Evolutionary conservation across 1,140 invertebrate genomes (phyloP).

Genomic region (Pseudachorutes palmiensis): DNA sequence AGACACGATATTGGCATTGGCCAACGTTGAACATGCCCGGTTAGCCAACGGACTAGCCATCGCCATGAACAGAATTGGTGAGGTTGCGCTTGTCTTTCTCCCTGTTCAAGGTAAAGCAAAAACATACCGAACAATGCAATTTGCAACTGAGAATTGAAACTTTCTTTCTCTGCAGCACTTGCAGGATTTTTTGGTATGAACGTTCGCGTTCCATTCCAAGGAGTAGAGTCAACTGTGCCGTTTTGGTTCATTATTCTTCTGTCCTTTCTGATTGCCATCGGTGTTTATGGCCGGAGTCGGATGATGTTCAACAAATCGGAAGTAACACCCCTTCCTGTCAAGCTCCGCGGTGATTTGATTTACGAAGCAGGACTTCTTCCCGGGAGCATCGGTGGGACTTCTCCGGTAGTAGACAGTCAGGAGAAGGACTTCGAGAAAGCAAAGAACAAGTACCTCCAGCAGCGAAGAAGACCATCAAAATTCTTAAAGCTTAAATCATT

Average conservation of each 20-base stretch:
- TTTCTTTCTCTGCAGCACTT: slow-evolving; percentile 1
- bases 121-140: background rate
- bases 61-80: slow-evolving; percentile 10
- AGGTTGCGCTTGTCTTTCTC: slow-evolving; percentile 16
- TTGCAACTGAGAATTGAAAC: background rate
- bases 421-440: too few relatives aligned
- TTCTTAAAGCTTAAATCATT: too few relatives aligned
- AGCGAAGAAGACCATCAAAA: too few relatives aligned
- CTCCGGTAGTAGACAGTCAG: too few relatives aligned
- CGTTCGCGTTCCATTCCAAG: slow-evolving; percentile 18
- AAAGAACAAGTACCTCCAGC: too few relatives aligned
- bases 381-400: too few relatives aligned
- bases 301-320: background rate
- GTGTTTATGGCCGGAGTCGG: background rate
- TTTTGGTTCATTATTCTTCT: slow-evolving; percentile 6
- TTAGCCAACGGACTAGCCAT: slow-evolving; percentile 8
- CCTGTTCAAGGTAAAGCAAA: slow-evolving; percentile 15
- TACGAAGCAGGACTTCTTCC: too few relatives aligned
- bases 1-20: slow-evolving; percentile 14
- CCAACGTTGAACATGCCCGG: slow-evolving; percentile 1
- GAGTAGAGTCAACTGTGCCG: background rate
- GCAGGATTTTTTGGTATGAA: slow-evolving; percentile 23
- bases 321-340: background rate
- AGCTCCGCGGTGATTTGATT: slow-evolving; percentile 1
- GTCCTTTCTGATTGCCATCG: background rate